Percentiles rank a stretch among this genome's conserved stretches.
Evolutionary conservation across 2,113 vertebrate genomes (phyloP).

Genomic region (Leptosomus discolor): DNA sequence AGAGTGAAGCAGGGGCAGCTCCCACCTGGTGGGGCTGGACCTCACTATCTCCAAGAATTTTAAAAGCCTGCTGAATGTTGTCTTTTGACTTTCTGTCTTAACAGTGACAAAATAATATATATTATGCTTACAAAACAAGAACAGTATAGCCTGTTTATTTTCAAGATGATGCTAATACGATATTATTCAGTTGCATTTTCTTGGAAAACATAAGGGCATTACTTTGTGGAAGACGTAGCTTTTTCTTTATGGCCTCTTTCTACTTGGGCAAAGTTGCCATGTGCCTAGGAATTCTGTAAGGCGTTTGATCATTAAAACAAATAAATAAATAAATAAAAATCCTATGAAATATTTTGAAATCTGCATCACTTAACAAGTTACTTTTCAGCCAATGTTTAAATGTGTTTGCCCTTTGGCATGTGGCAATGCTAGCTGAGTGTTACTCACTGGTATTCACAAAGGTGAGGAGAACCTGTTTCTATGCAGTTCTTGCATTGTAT

Average conservation of each 20-base stretch:
- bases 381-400: background rate
- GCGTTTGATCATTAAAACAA: background rate
- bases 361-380: background rate
- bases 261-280: background rate
- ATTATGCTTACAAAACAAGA: background rate
- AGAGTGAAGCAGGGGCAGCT: background rate
- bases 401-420: background rate
- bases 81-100: background rate
- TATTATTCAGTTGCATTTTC: background rate
- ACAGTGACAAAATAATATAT: background rate
- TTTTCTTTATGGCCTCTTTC: background rate
- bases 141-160: background rate
- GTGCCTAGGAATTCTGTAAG: background rate
- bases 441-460: background rate
- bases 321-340: too few relatives aligned
- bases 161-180: background rate
- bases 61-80: background rate
- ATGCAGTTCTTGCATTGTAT: background rate
- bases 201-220: background rate
- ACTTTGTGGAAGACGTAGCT: background rate
- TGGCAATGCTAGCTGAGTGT: background rate
- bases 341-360: background rate
- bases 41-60: background rate
- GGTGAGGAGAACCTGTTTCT: background rate
- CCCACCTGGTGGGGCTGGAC: background rate